Evolutionary conservation across 1,140 invertebrate genomes (phyloP), one percentile per base, ranked within the genome.

Genomic region (Dysdera silvatica): DNA sequence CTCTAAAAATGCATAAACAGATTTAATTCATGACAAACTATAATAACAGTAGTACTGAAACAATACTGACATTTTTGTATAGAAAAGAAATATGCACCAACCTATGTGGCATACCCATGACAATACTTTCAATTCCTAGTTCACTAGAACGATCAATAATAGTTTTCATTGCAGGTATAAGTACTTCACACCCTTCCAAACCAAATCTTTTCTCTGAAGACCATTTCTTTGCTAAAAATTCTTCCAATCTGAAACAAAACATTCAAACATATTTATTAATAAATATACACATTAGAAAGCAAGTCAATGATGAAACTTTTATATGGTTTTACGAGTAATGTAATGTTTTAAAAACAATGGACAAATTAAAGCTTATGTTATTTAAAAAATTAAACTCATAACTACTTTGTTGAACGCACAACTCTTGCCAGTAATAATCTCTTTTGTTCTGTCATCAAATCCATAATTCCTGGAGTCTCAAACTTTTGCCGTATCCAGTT

Each of bases 91-190:
- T 3, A 7, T 10, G 14, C 52, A 55, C 43, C 16, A 14, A 62
- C 58, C 80, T 85, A 80, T 99, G 96, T 10, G 96, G 94, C 95
- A 99, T 99, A 70, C 95, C 95, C 87, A 99, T 96, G n/a, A 98
- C 88, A 67, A 99, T 87, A 20, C 91, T 97, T 75, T 99, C 95
- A 1, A 98, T 92, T 12, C 96, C 96, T 28, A 91, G 78, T 67
- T 90, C 87, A 6, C 93, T 97, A n/a, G 92, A 97, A 52, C 86
- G 87, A 77, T 99, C 96, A 70, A 99, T 98, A 32, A 99, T 86
- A 74, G 93, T 88, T 78, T 99, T 99, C 87, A 99, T 92, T 1
- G 93, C 92, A 2, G 96, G 95, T 67, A 99, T 98, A 47, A 99
- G 79, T 70, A 98, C 96, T 82, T 99, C 96, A 77, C 95, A 95